Evolutionary conservation across 2,888 invertebrate genomes (phyloP), one percentile per base, ranked within the genome.

Genomic region (Oeneis ivallda): DNA sequence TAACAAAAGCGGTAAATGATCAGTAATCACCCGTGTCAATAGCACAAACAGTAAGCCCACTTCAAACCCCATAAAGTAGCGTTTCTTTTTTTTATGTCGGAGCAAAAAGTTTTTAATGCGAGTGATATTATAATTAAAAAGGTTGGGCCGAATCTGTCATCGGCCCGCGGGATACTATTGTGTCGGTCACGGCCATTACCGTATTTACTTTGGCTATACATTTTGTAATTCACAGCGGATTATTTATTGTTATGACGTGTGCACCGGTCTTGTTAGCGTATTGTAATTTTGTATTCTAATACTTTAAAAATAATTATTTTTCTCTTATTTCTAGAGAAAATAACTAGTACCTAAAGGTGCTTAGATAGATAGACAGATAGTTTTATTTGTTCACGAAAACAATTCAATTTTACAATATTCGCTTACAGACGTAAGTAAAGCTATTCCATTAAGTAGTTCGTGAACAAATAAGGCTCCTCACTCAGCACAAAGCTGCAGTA

Each of bases 81-180:
- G 64, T 67, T 62, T 66, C 68, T 73, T 72, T 75, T 74, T 26
- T 73, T 71, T 72, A 62, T 41, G 19, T 5, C 39, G 63, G 32
- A 71, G 75, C 78, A 81, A 86, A 87, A 88, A 86, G 76, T 82
- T 85, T 85, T 83, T 88, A 89, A 88, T 88, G 86, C 88, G 85
- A 87, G 85, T 92, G 92, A 92, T 92, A 91, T 91, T 89, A 85
- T 92, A 92, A 92, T 92, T 91, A 89, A 86, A 88, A 86, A 82
- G 84, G 80, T 76, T 76, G 82, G 85, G 81, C 77, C 77, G 81
- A 78, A 81, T 86, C 86, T 85, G 86, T 82, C 80, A 86, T 70
- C 78, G 80, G 76, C 54, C 89, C 77, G 84, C 85, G 82, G 92
- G 91, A 81, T 82, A 75, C 74, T 84, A 84, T 92, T 92, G 90